Evolutionary conservation across 1,140 invertebrate species (phyloP).

Genomic region (Schmidtea mediterranea): DNA sequence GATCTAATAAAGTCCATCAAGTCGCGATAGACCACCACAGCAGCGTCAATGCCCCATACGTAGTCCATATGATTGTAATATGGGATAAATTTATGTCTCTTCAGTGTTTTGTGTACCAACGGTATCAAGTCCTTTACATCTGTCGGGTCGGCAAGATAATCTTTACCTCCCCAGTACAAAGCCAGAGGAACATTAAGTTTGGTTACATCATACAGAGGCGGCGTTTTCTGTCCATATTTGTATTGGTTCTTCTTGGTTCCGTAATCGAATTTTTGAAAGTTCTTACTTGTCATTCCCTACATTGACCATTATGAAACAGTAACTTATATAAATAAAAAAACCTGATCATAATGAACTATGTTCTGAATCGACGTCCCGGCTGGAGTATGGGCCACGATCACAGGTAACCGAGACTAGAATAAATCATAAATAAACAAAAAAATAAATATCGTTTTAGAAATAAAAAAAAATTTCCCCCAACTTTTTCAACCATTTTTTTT

Average conservation of each 20-base stretch:
- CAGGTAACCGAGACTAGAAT: slow-evolving; percentile 22
- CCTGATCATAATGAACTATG: slow-evolving; percentile 34
- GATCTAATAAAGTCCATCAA: slow-evolving; percentile 12
- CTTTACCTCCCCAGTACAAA: slow-evolving; percentile 40
- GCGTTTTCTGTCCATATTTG: slow-evolving; percentile 31
- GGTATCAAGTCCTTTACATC: slow-evolving; percentile 26
- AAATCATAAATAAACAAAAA: slow-evolving; percentile 2
- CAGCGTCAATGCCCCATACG: slow-evolving; percentile 19
- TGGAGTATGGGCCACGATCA: slow-evolving; percentile 48
- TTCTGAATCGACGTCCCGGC: slow-evolving; percentile 51
- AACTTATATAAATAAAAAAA: no score
- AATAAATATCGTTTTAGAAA: no score
- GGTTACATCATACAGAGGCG: slow-evolving; percentile 39
- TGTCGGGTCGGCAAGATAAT: slow-evolving; percentile 38
- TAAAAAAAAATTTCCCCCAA: no score
- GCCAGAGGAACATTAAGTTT: slow-evolving; percentile 37
- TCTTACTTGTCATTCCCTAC: slow-evolving; percentile 11
- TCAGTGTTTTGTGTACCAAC: background rate
- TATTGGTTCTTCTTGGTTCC: slow-evolving; percentile 32
- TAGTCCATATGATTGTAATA: slow-evolving; percentile 21
- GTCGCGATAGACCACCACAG: slow-evolving; percentile 12
- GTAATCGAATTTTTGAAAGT: slow-evolving; percentile 36
- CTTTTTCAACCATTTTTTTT: no score
- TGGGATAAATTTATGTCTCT: no score
- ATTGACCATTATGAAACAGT: slow-evolving; percentile 1